phyloP scores from a whole-genome alignment of 2,888 invertebrate species.

The Lasioglossum zephyrum region DNA sequence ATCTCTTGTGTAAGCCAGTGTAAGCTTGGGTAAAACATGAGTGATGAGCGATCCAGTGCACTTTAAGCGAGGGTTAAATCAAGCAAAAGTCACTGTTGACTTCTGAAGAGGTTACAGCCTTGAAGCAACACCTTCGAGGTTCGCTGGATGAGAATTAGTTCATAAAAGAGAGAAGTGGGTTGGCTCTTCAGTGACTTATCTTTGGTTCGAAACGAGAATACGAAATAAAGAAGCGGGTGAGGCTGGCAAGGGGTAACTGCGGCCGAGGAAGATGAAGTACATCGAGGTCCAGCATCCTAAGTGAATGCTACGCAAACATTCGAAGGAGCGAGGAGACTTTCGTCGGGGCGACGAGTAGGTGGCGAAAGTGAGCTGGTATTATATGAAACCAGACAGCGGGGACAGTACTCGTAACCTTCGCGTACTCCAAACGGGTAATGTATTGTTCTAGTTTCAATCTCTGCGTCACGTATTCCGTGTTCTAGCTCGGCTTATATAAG shows the following conservation, averaged over 20 bases:
- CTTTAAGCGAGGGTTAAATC: neutral
- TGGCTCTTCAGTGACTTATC: slow-evolving; percentile 43
- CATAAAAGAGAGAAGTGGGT: slow-evolving; percentile 23
- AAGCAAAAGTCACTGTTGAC: slow-evolving; percentile 6
- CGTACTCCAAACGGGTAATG: neutral
- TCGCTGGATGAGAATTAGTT: slow-evolving; percentile 36
- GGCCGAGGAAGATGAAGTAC: slow-evolving; percentile 55
- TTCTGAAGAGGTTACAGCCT: neutral
- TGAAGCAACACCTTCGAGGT: neutral
- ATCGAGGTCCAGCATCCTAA: slow-evolving; percentile 69
- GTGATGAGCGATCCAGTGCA: neutral
- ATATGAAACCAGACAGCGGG: slow-evolving; percentile 51
- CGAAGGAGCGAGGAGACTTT: slow-evolving; percentile 63
- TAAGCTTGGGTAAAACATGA: neutral
- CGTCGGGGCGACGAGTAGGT: slow-evolving; percentile 47
- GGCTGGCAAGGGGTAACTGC: slow-evolving; percentile 20
- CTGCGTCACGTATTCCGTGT: neutral
- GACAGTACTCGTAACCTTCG: slow-evolving; percentile 51
- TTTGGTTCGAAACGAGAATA: slow-evolving; percentile 20
- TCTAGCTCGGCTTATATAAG: neutral
- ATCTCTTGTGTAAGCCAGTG: neutral
- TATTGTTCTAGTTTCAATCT: slow-evolving; percentile 7
- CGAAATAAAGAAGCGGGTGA: slow-evolving; percentile 14
- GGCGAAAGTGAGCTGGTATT: slow-evolving; percentile 55
- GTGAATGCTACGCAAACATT: slow-evolving; percentile 72